Evolutionary conservation across 2,888 invertebrate species (phyloP), one percentile per base, ranked within the genome.

Genomic region (Sceliomorpha sp.): DNA sequence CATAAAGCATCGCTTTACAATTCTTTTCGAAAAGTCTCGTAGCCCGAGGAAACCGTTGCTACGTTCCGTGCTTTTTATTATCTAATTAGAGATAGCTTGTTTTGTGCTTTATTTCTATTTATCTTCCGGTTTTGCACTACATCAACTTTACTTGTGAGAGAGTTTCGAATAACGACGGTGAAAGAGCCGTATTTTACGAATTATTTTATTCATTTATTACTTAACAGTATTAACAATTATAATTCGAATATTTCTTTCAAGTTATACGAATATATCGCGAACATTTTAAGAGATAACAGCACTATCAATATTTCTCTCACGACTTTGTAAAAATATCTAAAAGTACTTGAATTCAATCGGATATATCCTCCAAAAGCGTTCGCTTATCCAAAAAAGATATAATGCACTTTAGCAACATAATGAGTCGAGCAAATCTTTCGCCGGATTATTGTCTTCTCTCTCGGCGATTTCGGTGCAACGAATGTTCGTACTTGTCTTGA

Each of bases 401-500:
- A n/a, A n/a, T 13, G 17, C 8, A 39, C 8, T 14, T 12, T 39
- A 6, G 36, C 14, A 32, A 53, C 53, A 34, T 51, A 36, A 50
- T 40, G 50, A 60, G 44, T 50, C 15, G 39, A 44, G 44, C 51
- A 53, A 62, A 44, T 42, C 36, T 45, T 37, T 36, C 24, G 29
- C 15, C 42, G 32, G 42, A 40, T 44, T 42, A 48, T 44, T 51
- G 40, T 50, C 50, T 37, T 50, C 36, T 10, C 36, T 10, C 36
- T 9, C 36, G 14, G 13, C 40, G 39, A 40, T 58, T 58, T 58
- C 24, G 36, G 44, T 44, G 32, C 42, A 40, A 40, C 7, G 47
- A 37, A 36, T 20, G 26, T n/a, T n/a, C 15, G 44, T 36, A 62
- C 60, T 51, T 62, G 51, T 51, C 51, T 45, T 15, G 60, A 51